Conservation (phyloP, 2,888 invertebrate genomes). For the Gonocerus acuteangulatus region DNA sequence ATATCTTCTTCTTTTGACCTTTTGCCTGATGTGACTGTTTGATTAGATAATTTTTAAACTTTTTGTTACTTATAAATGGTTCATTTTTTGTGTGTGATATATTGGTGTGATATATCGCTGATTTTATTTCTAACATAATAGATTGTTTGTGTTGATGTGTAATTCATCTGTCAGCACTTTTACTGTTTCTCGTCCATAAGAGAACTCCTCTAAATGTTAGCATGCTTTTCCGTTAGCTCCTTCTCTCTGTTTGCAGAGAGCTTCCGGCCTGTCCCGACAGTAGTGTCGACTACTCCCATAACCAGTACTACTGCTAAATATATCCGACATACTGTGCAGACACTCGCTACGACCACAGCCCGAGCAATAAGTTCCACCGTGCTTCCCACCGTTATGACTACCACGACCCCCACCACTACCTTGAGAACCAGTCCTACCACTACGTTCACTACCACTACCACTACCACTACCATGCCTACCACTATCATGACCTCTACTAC, state of each 20-base stretch:
- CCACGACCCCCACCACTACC: slow-evolving; percentile 47
- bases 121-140: too few species aligned
- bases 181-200: too few species aligned
- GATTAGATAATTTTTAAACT: too few species aligned
- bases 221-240: not conserved
- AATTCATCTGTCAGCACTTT: too few species aligned
- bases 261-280: slow-evolving; percentile 14
- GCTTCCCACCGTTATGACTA: slow-evolving; percentile 31
- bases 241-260: slow-evolving; percentile 5
- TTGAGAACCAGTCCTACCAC: slow-evolving; percentile 48
- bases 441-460: slow-evolving; percentile 42
- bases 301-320: slow-evolving; percentile 51
- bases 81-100: too few species aligned
- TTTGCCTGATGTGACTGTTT: too few species aligned
- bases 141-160: too few species aligned
- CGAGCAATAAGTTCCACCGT: slow-evolving; percentile 22
- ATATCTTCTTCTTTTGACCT: too few species aligned
- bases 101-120: too few species aligned
- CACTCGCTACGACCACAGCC: slow-evolving; percentile 46
- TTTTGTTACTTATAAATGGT: too few species aligned
- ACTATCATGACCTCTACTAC: slow-evolving; percentile 43
- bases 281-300: slow-evolving; percentile 36
- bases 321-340: slow-evolving; percentile 47
- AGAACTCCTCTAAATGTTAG: too few species aligned
- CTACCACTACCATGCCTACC: slow-evolving; percentile 38